Evolutionary conservation across 2,888 invertebrate genomes (phyloP).

Genomic region (Erebia palarica): DNA sequence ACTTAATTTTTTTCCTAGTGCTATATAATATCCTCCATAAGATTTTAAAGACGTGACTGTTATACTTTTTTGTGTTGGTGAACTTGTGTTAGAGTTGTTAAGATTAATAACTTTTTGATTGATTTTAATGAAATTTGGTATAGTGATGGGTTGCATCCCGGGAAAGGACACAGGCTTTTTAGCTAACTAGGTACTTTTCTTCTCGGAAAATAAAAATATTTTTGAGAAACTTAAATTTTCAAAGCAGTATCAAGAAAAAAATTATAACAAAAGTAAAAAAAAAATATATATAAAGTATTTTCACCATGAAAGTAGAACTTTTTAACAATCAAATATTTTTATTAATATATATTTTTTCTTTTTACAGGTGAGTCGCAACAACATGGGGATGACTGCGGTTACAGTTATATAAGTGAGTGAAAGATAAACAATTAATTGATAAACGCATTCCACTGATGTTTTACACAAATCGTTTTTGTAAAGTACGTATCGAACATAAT

Average conservation of each 20-base stretch:
- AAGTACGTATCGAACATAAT: no score
- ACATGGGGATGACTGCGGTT: conserved; percentile 79
- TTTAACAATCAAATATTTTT: neutral
- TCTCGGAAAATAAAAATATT: no score
- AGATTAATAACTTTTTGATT: no score
- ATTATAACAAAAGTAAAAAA: no score
- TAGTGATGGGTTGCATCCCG: no score
- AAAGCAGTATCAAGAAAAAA: neutral
- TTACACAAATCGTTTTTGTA: no score
- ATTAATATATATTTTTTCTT: conserved; percentile 33
- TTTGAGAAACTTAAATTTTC: no score
- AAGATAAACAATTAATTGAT: neutral
- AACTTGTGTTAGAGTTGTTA: no score
- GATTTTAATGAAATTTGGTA: no score
- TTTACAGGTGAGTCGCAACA: conserved; percentile 79
- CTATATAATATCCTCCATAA: conserved; percentile 4
- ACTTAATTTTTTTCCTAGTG: conserved; percentile 8
- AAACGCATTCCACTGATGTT: neutral
- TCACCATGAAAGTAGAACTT: neutral
- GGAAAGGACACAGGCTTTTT: no score
- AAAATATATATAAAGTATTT: neutral
- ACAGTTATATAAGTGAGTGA: conserved; percentile 81
- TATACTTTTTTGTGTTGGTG: neutral
- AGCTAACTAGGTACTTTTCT: no score
- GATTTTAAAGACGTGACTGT: neutral